Percentiles rank a stretch among this genome's conserved stretches.
Evolutionary conservation across 2,113 vertebrate species (phyloP).

Genomic region (Fulica atra): DNA sequence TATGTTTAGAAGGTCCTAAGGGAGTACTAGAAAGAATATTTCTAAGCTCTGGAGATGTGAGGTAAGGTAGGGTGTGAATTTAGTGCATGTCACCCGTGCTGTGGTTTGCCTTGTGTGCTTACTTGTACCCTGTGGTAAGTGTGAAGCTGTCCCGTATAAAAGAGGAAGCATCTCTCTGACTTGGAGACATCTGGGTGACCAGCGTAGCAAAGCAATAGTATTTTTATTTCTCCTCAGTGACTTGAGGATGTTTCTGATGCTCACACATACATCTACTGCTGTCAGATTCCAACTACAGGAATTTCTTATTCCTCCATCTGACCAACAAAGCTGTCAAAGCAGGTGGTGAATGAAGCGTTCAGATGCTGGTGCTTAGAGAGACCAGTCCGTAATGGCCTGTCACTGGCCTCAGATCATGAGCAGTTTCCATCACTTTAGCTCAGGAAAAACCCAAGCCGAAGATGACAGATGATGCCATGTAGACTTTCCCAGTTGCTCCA

Average conservation of each 20-base stretch:
- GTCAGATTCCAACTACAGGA: background rate
- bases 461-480: background rate
- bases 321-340: background rate
- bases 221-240: background rate
- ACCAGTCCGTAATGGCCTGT: conserved; percentile 8
- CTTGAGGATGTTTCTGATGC: background rate
- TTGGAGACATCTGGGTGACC: background rate
- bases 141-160: background rate
- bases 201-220: background rate
- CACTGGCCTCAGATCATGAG: conserved; percentile 42
- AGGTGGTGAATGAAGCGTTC: background rate
- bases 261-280: background rate
- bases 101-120: background rate
- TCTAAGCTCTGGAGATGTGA: background rate
- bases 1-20: background rate
- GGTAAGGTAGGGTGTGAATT: background rate
- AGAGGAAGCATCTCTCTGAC: background rate
- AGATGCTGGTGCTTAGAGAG: background rate
- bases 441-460: background rate
- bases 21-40: background rate
- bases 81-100: background rate
- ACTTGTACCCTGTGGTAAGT: background rate
- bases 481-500: conserved; percentile 13
- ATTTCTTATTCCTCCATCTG: background rate
- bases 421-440: conserved; percentile 16